phyloP scores from a whole-genome alignment of 2,888 invertebrate genomes.

The Parapristionchus giblindavisi region DNA sequence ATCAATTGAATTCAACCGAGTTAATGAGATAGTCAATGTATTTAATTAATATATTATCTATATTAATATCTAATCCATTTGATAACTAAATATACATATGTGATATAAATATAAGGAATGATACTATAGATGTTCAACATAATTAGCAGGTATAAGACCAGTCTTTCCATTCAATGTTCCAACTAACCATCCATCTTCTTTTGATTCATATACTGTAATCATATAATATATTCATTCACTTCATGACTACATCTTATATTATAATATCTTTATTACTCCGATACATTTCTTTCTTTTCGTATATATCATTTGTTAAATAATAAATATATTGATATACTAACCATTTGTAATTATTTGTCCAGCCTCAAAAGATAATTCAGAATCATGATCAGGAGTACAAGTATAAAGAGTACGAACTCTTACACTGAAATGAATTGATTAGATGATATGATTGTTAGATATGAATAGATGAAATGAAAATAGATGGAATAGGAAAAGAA shows the following conservation, averaged over 20 bases:
- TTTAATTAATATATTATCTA: no score
- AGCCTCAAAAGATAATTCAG: conserved; percentile 95
- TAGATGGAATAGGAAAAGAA: no score
- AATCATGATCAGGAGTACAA: conserved; percentile 93
- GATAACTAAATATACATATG: no score
- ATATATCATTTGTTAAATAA: not conserved
- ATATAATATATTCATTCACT: no score
- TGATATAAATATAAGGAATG: not conserved
- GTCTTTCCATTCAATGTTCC: conserved; percentile 79
- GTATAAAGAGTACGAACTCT: conserved; percentile 93
- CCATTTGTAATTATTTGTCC: conserved; percentile 97
- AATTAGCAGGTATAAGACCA: conserved; percentile 66
- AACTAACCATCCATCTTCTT: conserved; percentile 97
- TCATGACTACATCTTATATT: not conserved
- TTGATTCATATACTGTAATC: conserved; percentile 82
- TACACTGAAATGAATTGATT: conserved; percentile 69
- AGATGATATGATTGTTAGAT: not conserved
- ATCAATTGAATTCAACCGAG: not conserved
- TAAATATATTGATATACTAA: conserved; percentile 72
- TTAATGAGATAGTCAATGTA: conserved; percentile 1
- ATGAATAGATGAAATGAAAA: no score
- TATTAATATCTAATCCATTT: no score
- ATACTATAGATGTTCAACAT: conserved; percentile 47
- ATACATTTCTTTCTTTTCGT: not conserved
- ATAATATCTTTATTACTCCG: not conserved